A percentile compares a stretch with the other conserved stretches of the same genome.
These are phyloP conservation scores for Jacana jacana DNA, from an alignment of 2,113 vertebrate species.

Conservation along the genomic window DNA sequence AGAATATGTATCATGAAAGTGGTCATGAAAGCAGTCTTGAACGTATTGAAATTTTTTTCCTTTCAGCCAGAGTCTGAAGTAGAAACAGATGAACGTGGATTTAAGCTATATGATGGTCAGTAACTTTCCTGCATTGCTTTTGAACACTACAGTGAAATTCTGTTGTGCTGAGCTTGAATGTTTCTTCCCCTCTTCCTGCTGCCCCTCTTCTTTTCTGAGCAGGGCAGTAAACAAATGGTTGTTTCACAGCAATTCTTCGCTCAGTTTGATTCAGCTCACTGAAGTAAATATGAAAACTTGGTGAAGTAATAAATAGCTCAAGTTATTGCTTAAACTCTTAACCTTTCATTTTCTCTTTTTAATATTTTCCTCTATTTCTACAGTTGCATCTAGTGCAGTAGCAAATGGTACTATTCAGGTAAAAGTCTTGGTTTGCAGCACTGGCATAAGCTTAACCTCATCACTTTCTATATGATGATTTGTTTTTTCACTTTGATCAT, in stretches of 20 bases:
- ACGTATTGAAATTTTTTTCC: neutral
- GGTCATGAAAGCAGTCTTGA: neutral
- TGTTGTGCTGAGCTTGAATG: neutral
- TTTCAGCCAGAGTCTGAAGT: slow-evolving; percentile 84
- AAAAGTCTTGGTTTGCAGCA: neutral
- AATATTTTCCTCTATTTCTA: neutral
- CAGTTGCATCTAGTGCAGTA: neutral
- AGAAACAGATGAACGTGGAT: slow-evolving; percentile 84
- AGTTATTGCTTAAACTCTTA: neutral
- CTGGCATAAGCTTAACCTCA: neutral
- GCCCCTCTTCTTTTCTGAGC: neutral
- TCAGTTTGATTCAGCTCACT: neutral
- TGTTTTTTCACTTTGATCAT: neutral
- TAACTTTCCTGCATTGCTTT: neutral
- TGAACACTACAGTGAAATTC: neutral
- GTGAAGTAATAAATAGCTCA: neutral
- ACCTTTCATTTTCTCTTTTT: neutral
- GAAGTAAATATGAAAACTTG: neutral
- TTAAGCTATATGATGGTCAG: slow-evolving; percentile 93
- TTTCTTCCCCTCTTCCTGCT: neutral
- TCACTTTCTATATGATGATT: neutral
- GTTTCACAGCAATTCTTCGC: neutral
- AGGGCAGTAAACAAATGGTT: neutral
- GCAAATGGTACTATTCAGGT: neutral
- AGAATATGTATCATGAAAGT: neutral